A percentile compares a stretch with the other conserved stretches of the same genome.
Evolutionary conservation across 2,888 invertebrate species (phyloP).

Genomic region (Watsonalla cultraria): DNA sequence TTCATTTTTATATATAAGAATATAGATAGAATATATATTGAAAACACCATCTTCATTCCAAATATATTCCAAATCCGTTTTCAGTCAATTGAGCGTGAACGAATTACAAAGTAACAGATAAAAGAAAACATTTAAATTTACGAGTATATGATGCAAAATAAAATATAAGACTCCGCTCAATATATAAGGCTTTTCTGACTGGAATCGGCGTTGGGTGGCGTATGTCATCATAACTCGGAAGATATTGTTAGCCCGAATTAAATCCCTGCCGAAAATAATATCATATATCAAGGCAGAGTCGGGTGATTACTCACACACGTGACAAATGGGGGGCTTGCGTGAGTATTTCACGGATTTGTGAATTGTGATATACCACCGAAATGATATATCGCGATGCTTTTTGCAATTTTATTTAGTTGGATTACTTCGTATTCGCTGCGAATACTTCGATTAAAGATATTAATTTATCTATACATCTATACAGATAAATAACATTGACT

Average conservation of each 20-base stretch:
- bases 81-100: no score
- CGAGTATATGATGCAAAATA: no score
- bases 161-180: neutral
- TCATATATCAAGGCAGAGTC: constrained; percentile 49
- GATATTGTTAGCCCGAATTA: constrained; percentile 41
- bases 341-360: constrained; percentile 67
- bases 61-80: no score
- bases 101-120: no score
- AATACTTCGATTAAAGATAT: no score
- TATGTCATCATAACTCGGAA: constrained; percentile 29
- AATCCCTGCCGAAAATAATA: constrained; percentile 61
- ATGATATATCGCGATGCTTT: constrained; percentile 26
- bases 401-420: constrained; percentile 22
- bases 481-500: no score
- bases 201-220: constrained; percentile 32
- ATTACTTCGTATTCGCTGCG: neutral
- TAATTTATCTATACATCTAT: no score
- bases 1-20: no score
- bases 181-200: neutral
- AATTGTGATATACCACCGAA: constrained; percentile 50
- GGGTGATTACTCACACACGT: constrained; percentile 59
- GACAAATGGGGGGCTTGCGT: constrained; percentile 53
- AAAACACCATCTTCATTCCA: no score
- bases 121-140: no score
- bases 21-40: no score